Evolutionary conservation across 2,888 invertebrate genomes (phyloP).

Genomic region (Brachypalpus laphriformis): DNA sequence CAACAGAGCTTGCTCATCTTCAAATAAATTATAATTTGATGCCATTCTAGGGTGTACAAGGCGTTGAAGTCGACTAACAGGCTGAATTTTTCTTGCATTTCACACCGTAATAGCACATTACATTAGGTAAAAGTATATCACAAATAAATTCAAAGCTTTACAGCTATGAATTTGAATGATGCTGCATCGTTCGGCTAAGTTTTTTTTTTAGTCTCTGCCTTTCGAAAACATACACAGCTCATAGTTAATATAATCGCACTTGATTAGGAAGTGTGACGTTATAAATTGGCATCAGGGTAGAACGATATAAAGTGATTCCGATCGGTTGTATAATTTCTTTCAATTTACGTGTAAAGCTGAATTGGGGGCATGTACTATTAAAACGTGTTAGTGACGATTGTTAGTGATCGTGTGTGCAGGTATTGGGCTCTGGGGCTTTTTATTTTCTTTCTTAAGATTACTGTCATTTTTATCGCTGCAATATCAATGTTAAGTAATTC

Average conservation of each 20-base stretch:
- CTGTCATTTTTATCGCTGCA: not conserved
- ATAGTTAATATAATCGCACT: not conserved
- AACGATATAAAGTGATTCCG: not conserved
- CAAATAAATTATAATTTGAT: too few relatives aligned
- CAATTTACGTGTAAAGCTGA: not conserved
- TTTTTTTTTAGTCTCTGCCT: not conserved
- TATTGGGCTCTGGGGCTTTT: not conserved
- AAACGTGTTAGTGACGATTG: not conserved
- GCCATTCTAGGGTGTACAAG: not conserved
- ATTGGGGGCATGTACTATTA: not conserved
- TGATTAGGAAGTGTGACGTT: conserved; percentile 22
- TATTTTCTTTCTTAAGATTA: not conserved
- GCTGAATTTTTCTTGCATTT: not conserved
- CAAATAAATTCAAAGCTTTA: not conserved
- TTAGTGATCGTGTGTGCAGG: not conserved
- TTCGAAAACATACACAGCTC: not conserved
- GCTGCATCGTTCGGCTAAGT: not conserved
- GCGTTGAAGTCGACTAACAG: too few relatives aligned
- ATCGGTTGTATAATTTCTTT: not conserved
- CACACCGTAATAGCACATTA: not conserved
- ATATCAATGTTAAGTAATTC: not conserved
- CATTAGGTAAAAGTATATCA: not conserved
- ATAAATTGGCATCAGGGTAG: not conserved
- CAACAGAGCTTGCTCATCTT: too few relatives aligned
- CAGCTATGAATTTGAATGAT: not conserved